Evolutionary conservation across 2,113 vertebrate genomes (phyloP).

Genomic region (Protobothrops flavoviridis): DNA sequence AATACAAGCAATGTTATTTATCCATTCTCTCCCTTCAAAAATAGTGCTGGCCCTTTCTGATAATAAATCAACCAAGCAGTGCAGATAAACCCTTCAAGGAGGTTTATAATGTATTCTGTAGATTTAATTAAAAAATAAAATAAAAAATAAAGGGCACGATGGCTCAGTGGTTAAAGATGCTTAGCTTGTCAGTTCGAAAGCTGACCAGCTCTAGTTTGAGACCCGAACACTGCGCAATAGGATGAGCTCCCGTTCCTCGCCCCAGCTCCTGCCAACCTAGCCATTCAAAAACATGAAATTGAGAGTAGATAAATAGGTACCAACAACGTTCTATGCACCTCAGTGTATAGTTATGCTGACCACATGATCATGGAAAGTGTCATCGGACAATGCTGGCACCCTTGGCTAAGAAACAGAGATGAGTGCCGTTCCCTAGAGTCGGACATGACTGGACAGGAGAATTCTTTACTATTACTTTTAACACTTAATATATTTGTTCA

Average conservation of each 20-base stretch:
- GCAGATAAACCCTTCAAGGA: not conserved
- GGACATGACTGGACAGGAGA: not conserved
- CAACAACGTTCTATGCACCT: not conserved
- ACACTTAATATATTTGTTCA: not conserved
- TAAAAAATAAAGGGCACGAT: not conserved
- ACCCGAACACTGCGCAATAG: not conserved
- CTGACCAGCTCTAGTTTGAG: not conserved
- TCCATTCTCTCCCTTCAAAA: not conserved
- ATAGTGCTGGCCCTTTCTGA: not conserved
- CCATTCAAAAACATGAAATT: not conserved
- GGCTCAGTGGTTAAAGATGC: not conserved
- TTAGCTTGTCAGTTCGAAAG: not conserved
- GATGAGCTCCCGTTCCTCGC: not conserved
- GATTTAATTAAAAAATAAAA: not conserved
- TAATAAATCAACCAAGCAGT: not conserved
- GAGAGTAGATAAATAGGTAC: not conserved
- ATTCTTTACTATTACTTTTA: not conserved
- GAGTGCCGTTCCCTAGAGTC: not conserved
- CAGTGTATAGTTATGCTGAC: not conserved
- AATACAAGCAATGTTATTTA: not conserved
- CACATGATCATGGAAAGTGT: not conserved
- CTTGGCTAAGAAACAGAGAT: not conserved
- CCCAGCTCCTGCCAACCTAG: not conserved
- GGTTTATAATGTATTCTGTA: not conserved
- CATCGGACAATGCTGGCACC: not conserved